phyloP scores from a whole-genome alignment of 1,140 invertebrate genomes.

The Drosophila littoralis region DNA sequence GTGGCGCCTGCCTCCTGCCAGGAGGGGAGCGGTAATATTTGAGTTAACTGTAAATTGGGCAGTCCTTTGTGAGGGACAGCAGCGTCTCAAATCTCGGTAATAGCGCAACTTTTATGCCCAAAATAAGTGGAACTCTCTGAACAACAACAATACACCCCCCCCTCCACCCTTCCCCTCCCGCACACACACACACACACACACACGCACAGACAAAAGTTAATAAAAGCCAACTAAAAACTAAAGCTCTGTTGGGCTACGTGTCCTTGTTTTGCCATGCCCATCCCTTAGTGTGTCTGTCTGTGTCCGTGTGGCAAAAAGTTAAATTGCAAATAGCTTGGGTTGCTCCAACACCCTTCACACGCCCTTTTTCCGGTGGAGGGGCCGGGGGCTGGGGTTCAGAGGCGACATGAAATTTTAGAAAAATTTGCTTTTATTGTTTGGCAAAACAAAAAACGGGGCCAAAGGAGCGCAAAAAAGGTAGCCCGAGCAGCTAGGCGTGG shows the following conservation, averaged over 20 bases:
- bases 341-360: conserved; percentile 31
- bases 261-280: conserved; percentile 58
- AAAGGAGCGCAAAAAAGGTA: conserved; percentile 39
- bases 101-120: conserved; percentile 74
- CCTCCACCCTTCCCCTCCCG: background rate
- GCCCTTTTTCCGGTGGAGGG: background rate
- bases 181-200: conserved; percentile 22
- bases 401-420: conserved; percentile 78
- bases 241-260: conserved; percentile 70
- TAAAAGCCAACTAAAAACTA: conserved; percentile 82
- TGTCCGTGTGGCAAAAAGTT: conserved; percentile 61
- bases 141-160: conserved; percentile 8
- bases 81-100: conserved; percentile 73
- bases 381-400: background rate
- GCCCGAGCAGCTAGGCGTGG: conserved; percentile 34
- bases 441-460: conserved; percentile 62
- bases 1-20: too few species aligned
- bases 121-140: conserved; percentile 68
- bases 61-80: conserved; percentile 34
- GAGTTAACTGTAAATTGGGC: conserved; percentile 68
- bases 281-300: conserved; percentile 12
- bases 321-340: conserved; percentile 80
- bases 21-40: conserved; percentile 29
- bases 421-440: conserved; percentile 80
- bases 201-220: conserved; percentile 69